Percentiles rank a stretch among this genome's conserved stretches.
phyloP scores from a whole-genome alignment of 1,140 invertebrate genomes.

The Acromyrmex echinatior region DNA sequence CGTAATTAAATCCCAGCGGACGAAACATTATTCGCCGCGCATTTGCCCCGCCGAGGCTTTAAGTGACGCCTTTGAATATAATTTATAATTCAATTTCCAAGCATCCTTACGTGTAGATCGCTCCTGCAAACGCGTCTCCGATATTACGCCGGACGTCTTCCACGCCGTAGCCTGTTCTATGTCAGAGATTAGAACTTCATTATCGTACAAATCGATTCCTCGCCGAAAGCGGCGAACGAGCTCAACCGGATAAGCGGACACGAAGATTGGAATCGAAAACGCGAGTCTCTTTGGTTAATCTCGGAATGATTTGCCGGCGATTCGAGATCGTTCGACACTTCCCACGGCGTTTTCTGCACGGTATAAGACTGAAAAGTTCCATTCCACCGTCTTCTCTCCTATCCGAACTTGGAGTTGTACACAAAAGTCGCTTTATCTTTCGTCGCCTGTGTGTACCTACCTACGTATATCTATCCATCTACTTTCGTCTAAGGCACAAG shows the following conservation, averaged over 20 bases:
- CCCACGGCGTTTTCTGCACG: conserved; percentile 15
- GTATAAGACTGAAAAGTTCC: conserved; percentile 56
- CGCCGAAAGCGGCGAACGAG: conserved; percentile 30
- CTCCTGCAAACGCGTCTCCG: conserved; percentile 13
- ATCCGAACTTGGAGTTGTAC: conserved; percentile 31
- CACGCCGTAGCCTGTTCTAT: conserved; percentile 5
- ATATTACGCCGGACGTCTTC: conserved; percentile 37
- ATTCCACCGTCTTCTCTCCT: not conserved
- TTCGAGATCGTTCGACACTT: conserved; percentile 30
- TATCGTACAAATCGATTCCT: conserved; percentile 52
- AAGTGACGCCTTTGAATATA: conserved; percentile 56
- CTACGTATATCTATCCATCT: not conserved
- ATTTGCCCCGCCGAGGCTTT: conserved; percentile 42
- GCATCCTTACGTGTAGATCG: conserved; percentile 22
- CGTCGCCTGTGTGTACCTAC: conserved; percentile 34
- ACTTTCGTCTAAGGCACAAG: conserved; percentile 43
- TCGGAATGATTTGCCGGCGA: conserved; percentile 57
- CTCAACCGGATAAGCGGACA: not conserved
- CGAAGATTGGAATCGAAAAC: conserved; percentile 65
- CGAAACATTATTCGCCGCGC: conserved; percentile 60
- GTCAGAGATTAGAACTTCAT: conserved; percentile 58
- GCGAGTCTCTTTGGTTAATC: conserved; percentile 64
- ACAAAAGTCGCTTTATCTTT: conserved; percentile 56
- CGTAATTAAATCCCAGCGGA: conserved; percentile 61
- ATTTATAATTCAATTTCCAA: conserved; percentile 58